Evolutionary conservation across 2,888 invertebrate species (phyloP).

Genomic region (Lepidonotus clava): DNA sequence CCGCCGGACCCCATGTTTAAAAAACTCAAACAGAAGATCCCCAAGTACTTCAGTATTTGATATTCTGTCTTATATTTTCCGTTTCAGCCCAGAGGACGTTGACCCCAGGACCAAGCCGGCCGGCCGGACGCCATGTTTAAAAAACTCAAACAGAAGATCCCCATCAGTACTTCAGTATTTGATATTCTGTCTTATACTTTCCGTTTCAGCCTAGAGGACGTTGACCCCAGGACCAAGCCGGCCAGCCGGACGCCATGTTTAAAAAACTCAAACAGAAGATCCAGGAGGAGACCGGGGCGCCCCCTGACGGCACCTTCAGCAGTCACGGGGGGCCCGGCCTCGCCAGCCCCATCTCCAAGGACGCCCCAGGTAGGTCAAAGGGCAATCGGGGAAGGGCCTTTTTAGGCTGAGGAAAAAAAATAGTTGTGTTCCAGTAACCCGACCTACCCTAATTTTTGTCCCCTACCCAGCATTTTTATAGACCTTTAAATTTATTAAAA

Average conservation of each 20-base stretch:
- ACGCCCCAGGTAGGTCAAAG: slow-evolving; percentile 27
- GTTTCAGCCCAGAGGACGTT: too few relatives aligned
- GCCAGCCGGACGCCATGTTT: slow-evolving; percentile 53
- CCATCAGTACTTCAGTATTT: too few relatives aligned
- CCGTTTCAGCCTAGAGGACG: not conserved
- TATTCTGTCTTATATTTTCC: too few relatives aligned
- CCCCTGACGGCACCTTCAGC: not conserved
- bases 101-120: too few relatives aligned
- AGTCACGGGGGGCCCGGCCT: slow-evolving; percentile 17
- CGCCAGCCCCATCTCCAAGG: slow-evolving; percentile 53
- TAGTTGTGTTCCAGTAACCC: not conserved
- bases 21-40: slow-evolving; percentile 58
- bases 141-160: slow-evolving; percentile 58
- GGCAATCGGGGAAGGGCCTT: too few relatives aligned
- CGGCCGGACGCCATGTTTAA: slow-evolving; percentile 54
- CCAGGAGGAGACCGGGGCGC: slow-evolving; percentile 56
- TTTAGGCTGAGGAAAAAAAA: not conserved
- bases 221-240: not conserved
- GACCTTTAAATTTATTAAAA: too few relatives aligned
- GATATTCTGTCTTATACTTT: too few relatives aligned
- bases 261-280: slow-evolving; percentile 60
- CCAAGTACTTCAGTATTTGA: too few relatives aligned
- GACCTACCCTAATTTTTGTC: not conserved
- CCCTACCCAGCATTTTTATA: too few relatives aligned
- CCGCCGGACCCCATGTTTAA: slow-evolving; percentile 53